Percentiles rank a stretch among this genome's conserved stretches.
phyloP scores from a whole-genome alignment of 2,888 invertebrate genomes.

The Octonoba sinensis region DNA sequence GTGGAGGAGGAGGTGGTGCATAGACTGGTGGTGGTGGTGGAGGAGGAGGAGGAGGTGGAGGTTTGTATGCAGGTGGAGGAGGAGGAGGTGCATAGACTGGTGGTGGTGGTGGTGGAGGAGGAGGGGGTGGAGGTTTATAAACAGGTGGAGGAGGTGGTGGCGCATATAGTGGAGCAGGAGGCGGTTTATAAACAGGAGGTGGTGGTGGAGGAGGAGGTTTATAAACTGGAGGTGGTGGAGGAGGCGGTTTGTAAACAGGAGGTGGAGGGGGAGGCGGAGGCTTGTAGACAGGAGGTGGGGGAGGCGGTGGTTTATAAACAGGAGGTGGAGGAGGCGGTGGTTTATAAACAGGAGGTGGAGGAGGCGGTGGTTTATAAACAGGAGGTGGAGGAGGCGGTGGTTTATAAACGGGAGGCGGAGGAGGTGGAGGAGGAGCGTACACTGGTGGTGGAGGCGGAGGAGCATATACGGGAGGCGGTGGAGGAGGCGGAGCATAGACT shows the following conservation, averaged over 20 bases:
- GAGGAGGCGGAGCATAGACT: background rate
- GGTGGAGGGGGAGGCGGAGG: background rate
- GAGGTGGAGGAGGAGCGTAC: background rate
- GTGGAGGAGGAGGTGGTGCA: background rate
- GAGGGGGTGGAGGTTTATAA: background rate
- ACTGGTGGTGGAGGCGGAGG: background rate
- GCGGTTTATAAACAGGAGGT: background rate
- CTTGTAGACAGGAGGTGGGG: background rate
- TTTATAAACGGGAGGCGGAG: background rate
- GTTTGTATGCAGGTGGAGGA: background rate
- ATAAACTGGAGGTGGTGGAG: background rate
- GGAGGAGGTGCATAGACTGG: background rate
- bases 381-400: conserved; percentile 17
- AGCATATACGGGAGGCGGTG: background rate
- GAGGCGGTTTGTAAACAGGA: background rate
- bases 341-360: background rate
- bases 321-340: background rate
- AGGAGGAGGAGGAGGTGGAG: conserved; percentile 2
- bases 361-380: background rate
- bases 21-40: background rate
- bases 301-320: background rate
- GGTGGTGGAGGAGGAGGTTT: background rate
- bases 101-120: background rate
- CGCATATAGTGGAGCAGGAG: background rate
- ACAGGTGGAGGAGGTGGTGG: conserved; percentile 7